Conservation (phyloP, 2,888 invertebrate genomes). For the Oligia latruncula region DNA sequence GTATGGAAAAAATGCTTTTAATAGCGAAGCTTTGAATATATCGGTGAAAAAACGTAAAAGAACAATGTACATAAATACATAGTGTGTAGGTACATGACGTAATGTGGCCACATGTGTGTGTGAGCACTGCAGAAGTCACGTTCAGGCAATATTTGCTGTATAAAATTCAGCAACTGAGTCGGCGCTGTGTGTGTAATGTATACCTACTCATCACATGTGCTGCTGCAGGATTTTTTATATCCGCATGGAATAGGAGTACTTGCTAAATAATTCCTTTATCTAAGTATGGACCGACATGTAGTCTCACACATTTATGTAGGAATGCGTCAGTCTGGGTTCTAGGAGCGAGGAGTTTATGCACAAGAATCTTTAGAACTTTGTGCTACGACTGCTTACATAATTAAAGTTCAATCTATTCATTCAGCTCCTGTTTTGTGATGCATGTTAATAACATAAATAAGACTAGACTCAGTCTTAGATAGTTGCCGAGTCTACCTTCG, state of each 20-base stretch:
- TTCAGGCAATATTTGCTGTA: slow-evolving; percentile 86
- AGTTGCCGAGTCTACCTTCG: not conserved
- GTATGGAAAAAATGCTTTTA: slow-evolving; percentile 43
- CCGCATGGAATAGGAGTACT: slow-evolving; percentile 49
- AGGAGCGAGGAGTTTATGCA: slow-evolving; percentile 1
- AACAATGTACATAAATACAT: slow-evolving; percentile 35
- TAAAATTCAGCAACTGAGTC: slow-evolving; percentile 83
- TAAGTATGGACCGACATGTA: slow-evolving; percentile 11
- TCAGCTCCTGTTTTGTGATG: not conserved
- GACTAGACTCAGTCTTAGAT: slow-evolving; percentile 4
- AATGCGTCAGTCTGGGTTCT: not conserved
- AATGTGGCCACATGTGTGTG: slow-evolving; percentile 60
- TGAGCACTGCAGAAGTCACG: slow-evolving; percentile 80
- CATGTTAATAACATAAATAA: slow-evolving; percentile 3
- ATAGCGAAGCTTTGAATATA: slow-evolving; percentile 32
- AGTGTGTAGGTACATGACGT: slow-evolving; percentile 27
- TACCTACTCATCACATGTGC: slow-evolving; percentile 69
- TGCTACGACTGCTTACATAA: slow-evolving; percentile 2
- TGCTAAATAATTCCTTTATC: slow-evolving; percentile 49
- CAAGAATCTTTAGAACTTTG: slow-evolving; percentile 28
- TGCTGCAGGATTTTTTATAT: slow-evolving; percentile 60
- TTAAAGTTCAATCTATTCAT: slow-evolving; percentile 22
- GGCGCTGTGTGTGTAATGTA: slow-evolving; percentile 73
- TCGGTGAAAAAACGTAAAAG: slow-evolving; percentile 46
- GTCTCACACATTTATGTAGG: not conserved